Evolutionary conservation across 2,113 vertebrate genomes (phyloP), one percentile per base, ranked within the genome.

Genomic region (sheep (Ovis aries)): DNA sequence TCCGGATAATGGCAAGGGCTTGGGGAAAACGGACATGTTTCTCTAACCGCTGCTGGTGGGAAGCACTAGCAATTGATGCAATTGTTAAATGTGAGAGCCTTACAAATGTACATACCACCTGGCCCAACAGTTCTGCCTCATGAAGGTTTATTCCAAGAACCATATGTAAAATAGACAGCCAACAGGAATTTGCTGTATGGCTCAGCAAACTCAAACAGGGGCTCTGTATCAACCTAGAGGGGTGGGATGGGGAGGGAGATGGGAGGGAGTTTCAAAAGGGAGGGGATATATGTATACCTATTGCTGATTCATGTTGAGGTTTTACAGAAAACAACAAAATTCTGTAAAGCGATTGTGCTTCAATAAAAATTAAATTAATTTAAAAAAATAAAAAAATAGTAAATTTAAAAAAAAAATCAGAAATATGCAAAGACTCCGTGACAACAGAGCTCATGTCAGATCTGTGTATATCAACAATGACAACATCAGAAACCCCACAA

Each of bases 1-100:
- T 1, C 43, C 0, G 11, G 53, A 31, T 19, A 5, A 33, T 0
- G 2, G 43, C 15, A 11, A 48, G 53, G n/a, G 8, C 12, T 57
- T 43, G 16, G 83, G 71, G 64, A 40, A 36, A 29, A 17, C 1
- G 9, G 36, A 67, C 7, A 0, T 6, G 3, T 7, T 43, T 82
- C 74, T 27, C 7, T 1, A 17, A 43, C 43, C 25, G 13, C 14
- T 6, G 60, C 15, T 15, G 8, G 21, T 27, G 6, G 50, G 71
- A 74, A 19, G 29, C 13, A 62, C 29, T 62, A 62, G 60, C 21
- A 11, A 6, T 11, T 7, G 11, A 5, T 2, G 3, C 15, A 17
- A 4, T 0, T n/a, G 29, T 17, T 94, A 52, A 40, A 29, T 6
- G 5, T 3, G 21, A 33, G 33, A 59, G 67, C 40, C 53, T 74